Evolutionary conservation across 2,888 invertebrate genomes (phyloP).

Genomic region (Synergus gifuensis): DNA sequence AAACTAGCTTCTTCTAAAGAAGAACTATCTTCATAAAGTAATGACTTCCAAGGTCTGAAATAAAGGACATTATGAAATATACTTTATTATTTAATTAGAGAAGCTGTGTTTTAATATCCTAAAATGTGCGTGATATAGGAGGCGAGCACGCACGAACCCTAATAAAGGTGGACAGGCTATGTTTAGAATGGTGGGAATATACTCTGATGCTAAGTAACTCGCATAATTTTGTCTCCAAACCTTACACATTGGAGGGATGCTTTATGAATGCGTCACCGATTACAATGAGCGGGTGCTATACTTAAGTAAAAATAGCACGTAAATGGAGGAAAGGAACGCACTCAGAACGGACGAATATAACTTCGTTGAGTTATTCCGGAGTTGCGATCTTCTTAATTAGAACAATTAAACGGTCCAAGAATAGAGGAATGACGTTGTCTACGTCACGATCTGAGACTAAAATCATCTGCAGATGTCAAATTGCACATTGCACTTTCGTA

Average conservation of each 20-base stretch:
- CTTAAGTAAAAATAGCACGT: constrained; percentile 63
- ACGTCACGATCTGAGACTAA: constrained; percentile 33
- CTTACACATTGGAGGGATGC: constrained; percentile 29
- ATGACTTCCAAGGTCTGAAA: not conserved
- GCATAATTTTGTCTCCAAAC: constrained; percentile 35
- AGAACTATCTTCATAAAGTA: not conserved
- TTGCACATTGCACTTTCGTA: not conserved
- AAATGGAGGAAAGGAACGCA: constrained; percentile 69
- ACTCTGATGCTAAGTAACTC: constrained; percentile 37
- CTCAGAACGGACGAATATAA: constrained; percentile 68
- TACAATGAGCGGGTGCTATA: constrained; percentile 41
- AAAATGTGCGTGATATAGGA: not conserved
- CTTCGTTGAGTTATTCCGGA: constrained; percentile 69
- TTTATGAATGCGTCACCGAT: constrained; percentile 28
- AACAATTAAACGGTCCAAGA: constrained; percentile 71
- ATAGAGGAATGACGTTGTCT: constrained; percentile 68
- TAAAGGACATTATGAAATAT: not conserved
- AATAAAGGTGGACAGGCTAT: constrained; percentile 26
- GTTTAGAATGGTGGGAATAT: constrained; percentile 36
- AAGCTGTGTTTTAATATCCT: not conserved
- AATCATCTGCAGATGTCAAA: constrained; percentile 4
- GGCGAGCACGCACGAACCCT: constrained; percentile 15
- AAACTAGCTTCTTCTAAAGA: not conserved
- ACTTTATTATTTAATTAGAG: constrained; percentile 11
- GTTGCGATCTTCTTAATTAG: constrained; percentile 72